Conservation (phyloP, 1,140 invertebrate species). For the Brachionus rubens region DNA sequence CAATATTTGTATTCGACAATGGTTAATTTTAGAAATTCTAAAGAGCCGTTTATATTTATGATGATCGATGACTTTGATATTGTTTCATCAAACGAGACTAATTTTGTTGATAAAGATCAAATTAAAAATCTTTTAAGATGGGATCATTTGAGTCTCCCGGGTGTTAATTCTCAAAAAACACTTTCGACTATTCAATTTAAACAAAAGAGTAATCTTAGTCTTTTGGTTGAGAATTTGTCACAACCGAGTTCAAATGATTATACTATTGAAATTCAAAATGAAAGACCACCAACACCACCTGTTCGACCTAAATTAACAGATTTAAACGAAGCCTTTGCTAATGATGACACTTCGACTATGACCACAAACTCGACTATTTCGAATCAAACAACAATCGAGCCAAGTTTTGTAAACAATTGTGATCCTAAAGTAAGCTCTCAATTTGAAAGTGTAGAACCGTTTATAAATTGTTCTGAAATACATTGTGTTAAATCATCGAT, state of each 20-base stretch:
- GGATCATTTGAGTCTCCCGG: background rate
- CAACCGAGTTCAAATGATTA: background rate
- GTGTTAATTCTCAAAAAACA: background rate
- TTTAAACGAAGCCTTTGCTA: slow-evolving; percentile 18
- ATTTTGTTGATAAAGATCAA: background rate
- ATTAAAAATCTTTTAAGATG: background rate
- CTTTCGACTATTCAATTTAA: background rate
- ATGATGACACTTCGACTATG: background rate
- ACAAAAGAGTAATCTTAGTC: background rate
- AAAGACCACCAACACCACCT: background rate
- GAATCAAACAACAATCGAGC: background rate
- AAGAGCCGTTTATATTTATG: slow-evolving; percentile 22
- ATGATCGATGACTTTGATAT: slow-evolving; percentile 16
- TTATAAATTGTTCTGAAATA: background rate
- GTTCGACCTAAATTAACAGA: background rate
- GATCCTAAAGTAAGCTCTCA: slow-evolving; percentile 13
- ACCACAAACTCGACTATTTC: background rate
- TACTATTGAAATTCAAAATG: background rate
- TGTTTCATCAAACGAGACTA: background rate
- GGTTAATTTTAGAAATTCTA: slow-evolving; percentile 23
- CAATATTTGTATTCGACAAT: slow-evolving; percentile 4
- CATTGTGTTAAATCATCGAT: background rate
- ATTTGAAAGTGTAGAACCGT: background rate
- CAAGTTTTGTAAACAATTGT: slow-evolving; percentile 1
- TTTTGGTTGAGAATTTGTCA: slow-evolving; percentile 12